phyloP scores from a whole-genome alignment of 1,140 invertebrate species.

The Conus betulinus region DNA sequence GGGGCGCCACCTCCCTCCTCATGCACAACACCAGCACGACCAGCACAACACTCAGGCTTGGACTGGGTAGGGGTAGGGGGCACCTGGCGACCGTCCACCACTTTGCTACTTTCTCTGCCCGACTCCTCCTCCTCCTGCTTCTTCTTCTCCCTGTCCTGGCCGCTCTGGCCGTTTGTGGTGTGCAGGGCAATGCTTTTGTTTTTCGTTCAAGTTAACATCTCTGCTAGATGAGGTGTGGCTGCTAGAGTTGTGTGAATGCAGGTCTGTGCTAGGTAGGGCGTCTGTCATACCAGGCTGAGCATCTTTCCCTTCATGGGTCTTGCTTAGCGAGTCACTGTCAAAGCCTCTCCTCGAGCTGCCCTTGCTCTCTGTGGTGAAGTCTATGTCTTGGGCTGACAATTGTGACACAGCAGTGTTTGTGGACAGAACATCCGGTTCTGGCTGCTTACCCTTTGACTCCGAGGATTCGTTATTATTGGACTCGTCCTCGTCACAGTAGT shows the following conservation, averaged over 20 bases:
- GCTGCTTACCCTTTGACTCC: conserved; percentile 16
- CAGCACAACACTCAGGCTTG: conserved; percentile 34
- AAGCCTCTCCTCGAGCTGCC: background rate
- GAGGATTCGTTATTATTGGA: conserved; percentile 28
- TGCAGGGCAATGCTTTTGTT: background rate
- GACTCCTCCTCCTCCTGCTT: background rate
- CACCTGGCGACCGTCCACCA: conserved; percentile 16
- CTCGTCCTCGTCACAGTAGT: conserved; percentile 46
- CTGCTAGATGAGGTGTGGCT: background rate
- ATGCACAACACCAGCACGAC: conserved; percentile 44
- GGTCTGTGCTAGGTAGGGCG: background rate
- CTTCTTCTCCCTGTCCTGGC: no score
- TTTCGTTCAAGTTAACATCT: background rate
- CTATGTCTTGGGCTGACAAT: conserved; percentile 36
- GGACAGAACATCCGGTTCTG: conserved; percentile 42
- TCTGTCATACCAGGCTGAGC: background rate
- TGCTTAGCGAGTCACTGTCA: background rate
- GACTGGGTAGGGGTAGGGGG: background rate
- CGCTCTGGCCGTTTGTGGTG: background rate
- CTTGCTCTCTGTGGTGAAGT: background rate
- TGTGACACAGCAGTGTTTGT: conserved; percentile 48
- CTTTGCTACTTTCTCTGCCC: background rate
- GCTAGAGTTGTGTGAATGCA: background rate
- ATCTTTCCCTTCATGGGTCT: background rate
- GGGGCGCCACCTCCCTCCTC: conserved; percentile 30